Percentiles rank a stretch among this genome's conserved stretches.
These are phyloP conservation scores for Acheta domesticus DNA, from an alignment of 2,888 invertebrate genomes.

Conservation along the genomic window DNA sequence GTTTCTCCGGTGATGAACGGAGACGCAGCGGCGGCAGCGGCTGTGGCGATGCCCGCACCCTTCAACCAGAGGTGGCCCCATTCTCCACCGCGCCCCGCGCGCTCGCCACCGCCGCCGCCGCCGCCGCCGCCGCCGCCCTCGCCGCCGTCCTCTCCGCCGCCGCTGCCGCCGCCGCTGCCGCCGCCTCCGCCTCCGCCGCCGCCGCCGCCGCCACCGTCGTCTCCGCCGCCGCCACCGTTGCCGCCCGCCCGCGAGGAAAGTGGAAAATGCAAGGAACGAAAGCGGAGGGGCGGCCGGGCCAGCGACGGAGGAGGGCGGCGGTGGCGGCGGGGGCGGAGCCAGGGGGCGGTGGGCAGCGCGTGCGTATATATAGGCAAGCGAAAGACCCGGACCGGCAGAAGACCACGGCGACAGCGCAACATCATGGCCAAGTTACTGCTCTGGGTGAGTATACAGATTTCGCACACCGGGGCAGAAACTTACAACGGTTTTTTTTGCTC, in stretches of 20 bases:
- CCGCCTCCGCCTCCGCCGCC: neutral
- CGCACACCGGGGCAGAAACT: no score
- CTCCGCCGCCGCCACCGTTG: no score
- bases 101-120: neutral
- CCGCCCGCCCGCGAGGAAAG: neutral
- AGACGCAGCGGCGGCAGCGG: neutral
- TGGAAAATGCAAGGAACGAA: neutral
- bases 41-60: neutral
- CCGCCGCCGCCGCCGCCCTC: neutral
- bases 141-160: neutral
- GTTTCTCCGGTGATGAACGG: neutral
- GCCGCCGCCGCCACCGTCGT: neutral
- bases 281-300: neutral
- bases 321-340: neutral
- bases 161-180: neutral
- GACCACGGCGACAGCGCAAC: neutral
- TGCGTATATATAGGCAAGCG: conserved; percentile 5
- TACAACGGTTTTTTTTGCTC: no score
- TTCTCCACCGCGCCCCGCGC: neutral
- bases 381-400: neutral
- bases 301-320: neutral
- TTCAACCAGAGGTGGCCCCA: neutral
- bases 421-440: neutral
- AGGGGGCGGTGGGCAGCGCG: neutral
- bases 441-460: neutral